Base-by-base conservation (phyloP, 2,888 invertebrate species). In the Cosmia pyralina region DNA sequence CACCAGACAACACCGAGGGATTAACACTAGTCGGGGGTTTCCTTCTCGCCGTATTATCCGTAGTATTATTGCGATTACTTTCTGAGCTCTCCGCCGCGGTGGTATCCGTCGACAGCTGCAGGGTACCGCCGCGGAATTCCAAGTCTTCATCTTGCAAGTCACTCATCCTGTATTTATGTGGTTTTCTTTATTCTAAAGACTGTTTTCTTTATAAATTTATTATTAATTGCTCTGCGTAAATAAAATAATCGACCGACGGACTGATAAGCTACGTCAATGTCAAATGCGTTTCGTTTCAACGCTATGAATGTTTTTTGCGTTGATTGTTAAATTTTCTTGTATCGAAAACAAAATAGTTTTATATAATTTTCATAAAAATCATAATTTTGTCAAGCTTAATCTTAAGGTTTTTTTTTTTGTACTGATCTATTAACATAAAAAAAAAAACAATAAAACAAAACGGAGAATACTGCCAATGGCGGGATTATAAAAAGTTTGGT, bases 71-170 rank as follows among this genome's bases (percentile, higher is more conserved):
- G 57, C 84, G 86, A 82, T 84, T 90, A 82, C 82, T 90, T 64
- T 90, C 92, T 57, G 88, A 85, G 78, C 75, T 87, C 50, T 90
- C 92, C 41, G 86, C 85, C 15, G 86, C 80, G 48, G 84, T 81
- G 57, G 88, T 89, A 38, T 96, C 95, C 2, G 93, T 88, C 22
- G 95, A 94, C 66, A 96, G 85, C 87, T 96, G 95, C 79, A 96
- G 87, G 46, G 97, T 97, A 60, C 97, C 97, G 53, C 96, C 97
- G 67, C 96, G 95, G 85, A 97, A 97, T 89, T 97, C 97, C 91
- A 92, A 92, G 83, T 97, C 97, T 50, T 97, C 97, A 60, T 97
- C 97, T 69, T 96, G 88, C 81, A 96, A 88, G 84, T 96, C 95
- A 84, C 93, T 91, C 96, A 96, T 96, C 64, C 38, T 89, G 75